Evolutionary conservation across 1,140 invertebrate genomes (phyloP).

Genomic region (Lepidostoma basale): DNA sequence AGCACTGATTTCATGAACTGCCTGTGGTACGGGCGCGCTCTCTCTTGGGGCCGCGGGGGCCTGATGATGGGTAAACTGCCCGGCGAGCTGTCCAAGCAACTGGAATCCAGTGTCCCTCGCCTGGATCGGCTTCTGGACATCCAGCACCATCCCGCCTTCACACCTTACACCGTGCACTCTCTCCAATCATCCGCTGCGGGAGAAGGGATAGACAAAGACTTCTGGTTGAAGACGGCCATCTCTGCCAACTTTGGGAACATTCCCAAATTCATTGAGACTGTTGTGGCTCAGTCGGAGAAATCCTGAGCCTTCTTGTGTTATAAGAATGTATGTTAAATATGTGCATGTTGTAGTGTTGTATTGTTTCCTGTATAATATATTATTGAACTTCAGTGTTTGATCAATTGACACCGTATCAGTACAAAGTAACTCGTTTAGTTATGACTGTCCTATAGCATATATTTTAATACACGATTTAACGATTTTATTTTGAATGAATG

Average conservation of each 20-base stretch:
- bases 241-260: constrained; percentile 28
- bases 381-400: too few species aligned
- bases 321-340: too few species aligned
- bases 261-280: constrained; percentile 25
- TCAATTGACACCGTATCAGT: too few species aligned
- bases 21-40: constrained; percentile 49
- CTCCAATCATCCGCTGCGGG: constrained; percentile 32
- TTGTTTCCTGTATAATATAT: too few species aligned
- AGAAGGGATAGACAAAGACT: not conserved
- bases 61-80: constrained; percentile 51
- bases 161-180: constrained; percentile 52
- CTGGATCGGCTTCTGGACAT: constrained; percentile 50
- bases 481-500: too few species aligned
- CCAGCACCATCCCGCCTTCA: constrained; percentile 54
- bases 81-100: constrained; percentile 49
- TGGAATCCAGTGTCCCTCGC: constrained; percentile 49
- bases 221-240: constrained; percentile 18
- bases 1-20: constrained; percentile 51
- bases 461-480: too few species aligned
- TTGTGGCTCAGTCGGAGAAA: not conserved
- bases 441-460: too few species aligned
- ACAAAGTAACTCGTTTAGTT: too few species aligned
- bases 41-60: constrained; percentile 49
- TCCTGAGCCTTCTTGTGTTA: too few species aligned
- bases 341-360: too few species aligned